These are phyloP conservation scores for Selenia dentaria DNA, from an alignment of 2,888 invertebrate genomes.

Conservation along the genomic window DNA sequence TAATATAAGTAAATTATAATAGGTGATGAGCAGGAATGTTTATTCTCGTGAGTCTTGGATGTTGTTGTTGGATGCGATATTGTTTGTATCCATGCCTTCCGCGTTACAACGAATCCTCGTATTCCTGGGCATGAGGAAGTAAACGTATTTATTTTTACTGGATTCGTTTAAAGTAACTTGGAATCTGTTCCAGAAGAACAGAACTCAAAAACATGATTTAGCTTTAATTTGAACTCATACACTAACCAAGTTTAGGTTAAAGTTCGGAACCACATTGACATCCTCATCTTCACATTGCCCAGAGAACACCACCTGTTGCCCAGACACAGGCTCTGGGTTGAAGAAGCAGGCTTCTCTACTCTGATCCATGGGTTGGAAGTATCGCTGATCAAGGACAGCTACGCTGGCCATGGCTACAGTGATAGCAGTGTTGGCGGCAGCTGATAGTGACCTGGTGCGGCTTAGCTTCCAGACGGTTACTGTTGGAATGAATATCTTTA, in stretches of 20 bases:
- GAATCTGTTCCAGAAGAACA: too few relatives aligned
- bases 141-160: too few relatives aligned
- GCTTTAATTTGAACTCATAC: neutral
- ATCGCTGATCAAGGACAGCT: conserved; percentile 49
- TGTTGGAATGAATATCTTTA: conserved; percentile 35
- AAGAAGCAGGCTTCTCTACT: conserved; percentile 62
- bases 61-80: too few relatives aligned
- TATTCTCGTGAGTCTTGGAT: too few relatives aligned
- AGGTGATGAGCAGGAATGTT: too few relatives aligned
- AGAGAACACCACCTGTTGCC: conserved; percentile 57
- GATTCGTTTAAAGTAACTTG: too few relatives aligned
- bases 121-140: too few relatives aligned
- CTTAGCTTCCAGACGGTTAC: conserved; percentile 70
- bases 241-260: conserved; percentile 48
- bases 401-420: conserved; percentile 42
- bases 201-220: too few relatives aligned
- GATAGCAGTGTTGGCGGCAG: conserved; percentile 41
- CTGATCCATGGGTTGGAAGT: conserved; percentile 50
- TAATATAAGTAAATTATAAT: too few relatives aligned
- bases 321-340: conserved; percentile 54
- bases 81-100: too few relatives aligned
- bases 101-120: too few relatives aligned
- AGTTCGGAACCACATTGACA: conserved; percentile 44
- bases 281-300: conserved; percentile 53
- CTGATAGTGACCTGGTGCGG: conserved; percentile 46